Evolutionary conservation across 2,888 invertebrate species (phyloP), one percentile per base, ranked within the genome.

Genomic region (Lordiphosa andalusiaca): DNA sequence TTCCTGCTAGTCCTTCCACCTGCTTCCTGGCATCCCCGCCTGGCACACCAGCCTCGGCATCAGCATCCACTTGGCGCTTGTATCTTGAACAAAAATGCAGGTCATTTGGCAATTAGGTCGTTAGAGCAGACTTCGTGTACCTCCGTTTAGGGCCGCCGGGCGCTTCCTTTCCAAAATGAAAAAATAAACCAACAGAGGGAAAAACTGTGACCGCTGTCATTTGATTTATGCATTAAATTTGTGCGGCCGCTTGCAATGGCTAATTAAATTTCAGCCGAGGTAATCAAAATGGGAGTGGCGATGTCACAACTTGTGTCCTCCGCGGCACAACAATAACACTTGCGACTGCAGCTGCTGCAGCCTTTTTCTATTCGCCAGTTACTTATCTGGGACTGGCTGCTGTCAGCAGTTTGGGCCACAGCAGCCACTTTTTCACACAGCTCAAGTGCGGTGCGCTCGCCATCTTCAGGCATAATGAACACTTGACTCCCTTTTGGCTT

Each of bases 31-130:
- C 39, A 25, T 2, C 49, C 13, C 25, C 3, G 0, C 37, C 42
- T n/a, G n/a, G 0, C 9, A 4, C 30, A 4, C 42, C 25, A 2
- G 12, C 30, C 9, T 13, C 49, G 19, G 19, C 19, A 3, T 19
- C 19, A 19, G 19, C 50, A 62, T 53, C 41, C 66, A 71, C 51
- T 71, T 57, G 57, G 53, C 49, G 53, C 53, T 21, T 62, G 69
- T 63, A 67, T 47, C 70, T 63, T 61, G 52, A 52, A 55, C 55
- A 55, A 46, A 52, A 53, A 73, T 67, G 65, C 71, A 66, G 75
- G 67, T 75, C 78, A 75, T 57, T 66, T 77, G 53, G 71, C 72
- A 78, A 73, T 76, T 73, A 61, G 75, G 76, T 64, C 76, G 61
- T n/a, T 40, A 52, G 37, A 23, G n/a, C 12, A 33, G 6, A 16